These are phyloP conservation scores for Turnix velox DNA, from an alignment of 2,113 vertebrate genomes.

Conservation along the genomic window DNA sequence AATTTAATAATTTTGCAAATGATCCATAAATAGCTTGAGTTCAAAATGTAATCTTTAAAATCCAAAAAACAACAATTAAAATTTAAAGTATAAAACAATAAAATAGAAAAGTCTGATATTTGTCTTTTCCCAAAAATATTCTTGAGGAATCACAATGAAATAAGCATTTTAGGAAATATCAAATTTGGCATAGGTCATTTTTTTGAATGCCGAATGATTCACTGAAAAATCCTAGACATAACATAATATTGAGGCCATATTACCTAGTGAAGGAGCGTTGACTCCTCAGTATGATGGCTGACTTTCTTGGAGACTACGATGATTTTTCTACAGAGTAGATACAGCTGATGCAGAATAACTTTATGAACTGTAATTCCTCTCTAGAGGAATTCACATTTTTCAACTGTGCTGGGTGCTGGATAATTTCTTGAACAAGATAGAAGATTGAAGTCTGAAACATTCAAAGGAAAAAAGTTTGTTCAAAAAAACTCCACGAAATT, in stretches of 20 bases:
- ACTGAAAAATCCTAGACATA: neutral
- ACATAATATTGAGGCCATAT: accelerated
- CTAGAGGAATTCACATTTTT: neutral
- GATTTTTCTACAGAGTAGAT: neutral
- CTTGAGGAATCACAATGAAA: neutral
- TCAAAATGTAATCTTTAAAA: neutral
- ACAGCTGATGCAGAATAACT: neutral
- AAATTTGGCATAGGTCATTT: neutral
- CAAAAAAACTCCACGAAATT: neutral
- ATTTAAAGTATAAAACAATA: neutral
- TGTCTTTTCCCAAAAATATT: neutral
- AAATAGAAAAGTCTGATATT: neutral
- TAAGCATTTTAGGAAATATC: neutral
- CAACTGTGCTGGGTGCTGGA: neutral
- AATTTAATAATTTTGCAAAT: neutral
- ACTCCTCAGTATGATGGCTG: neutral
- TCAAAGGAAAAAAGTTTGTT: neutral
- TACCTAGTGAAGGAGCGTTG: neutral
- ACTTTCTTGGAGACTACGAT: neutral
- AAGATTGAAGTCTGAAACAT: neutral
- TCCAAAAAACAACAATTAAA: neutral
- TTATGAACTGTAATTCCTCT: accelerated
- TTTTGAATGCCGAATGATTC: neutral
- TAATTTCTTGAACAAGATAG: neutral
- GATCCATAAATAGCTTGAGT: neutral